A percentile compares a stretch with the other conserved stretches of the same genome.
Evolutionary conservation across 2,797 vertebrate species (phyloP).

Genomic region (Rhodeus uyekii): DNA sequence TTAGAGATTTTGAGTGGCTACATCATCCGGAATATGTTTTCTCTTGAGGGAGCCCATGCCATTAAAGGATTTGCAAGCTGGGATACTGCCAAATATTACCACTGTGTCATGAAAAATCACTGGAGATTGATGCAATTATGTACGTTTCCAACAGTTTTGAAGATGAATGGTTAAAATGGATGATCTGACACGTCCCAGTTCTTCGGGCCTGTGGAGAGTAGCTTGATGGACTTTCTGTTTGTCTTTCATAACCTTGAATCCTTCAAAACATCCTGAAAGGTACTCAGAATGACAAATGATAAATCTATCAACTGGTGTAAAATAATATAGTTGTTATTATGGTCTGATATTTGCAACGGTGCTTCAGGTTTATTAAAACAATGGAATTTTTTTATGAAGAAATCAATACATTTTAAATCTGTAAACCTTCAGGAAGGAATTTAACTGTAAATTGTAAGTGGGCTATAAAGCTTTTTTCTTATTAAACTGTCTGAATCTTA

Average conservation of each 20-base stretch:
- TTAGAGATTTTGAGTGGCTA: constrained; percentile 22
- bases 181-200: constrained; percentile 3
- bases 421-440: neutral
- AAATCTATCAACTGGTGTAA: neutral
- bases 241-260: constrained; percentile 22
- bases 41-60: constrained; percentile 7
- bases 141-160: constrained; percentile 20
- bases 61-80: constrained; percentile 26
- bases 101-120: constrained; percentile 23
- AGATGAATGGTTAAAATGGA: constrained; percentile 22
- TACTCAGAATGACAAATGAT: neutral
- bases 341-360: neutral
- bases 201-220: neutral
- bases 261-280: neutral
- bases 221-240: neutral
- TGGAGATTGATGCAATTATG: constrained; percentile 34
- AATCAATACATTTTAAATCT: neutral
- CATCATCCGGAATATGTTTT: constrained; percentile 7
- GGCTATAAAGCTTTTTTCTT: neutral
- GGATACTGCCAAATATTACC: constrained; percentile 1
- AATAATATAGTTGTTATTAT: neutral
- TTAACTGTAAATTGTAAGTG: neutral
- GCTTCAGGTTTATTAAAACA: neutral
- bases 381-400: neutral
- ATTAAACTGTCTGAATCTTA: neutral